Evolutionary conservation across 2,888 invertebrate species (phyloP).

Genomic region (Pemphredon lugubris): DNA sequence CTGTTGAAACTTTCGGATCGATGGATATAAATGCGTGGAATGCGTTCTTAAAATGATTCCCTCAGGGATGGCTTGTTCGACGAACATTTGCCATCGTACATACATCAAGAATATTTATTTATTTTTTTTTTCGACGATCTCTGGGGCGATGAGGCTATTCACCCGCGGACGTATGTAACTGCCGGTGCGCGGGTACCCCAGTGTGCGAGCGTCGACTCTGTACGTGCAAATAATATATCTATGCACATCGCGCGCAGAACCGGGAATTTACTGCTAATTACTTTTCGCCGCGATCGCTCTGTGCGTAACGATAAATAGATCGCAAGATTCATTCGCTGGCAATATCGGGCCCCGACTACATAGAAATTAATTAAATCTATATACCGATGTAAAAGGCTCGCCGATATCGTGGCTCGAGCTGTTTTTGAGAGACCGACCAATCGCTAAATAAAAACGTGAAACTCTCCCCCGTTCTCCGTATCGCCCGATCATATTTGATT

Average conservation of each 20-base stretch:
- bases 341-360: conserved; percentile 25
- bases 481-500: conserved; percentile 53
- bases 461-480: conserved; percentile 22
- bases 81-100: conserved; percentile 36
- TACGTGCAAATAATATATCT: conserved; percentile 9
- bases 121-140: conserved; percentile 46
- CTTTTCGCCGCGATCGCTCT: conserved; percentile 28
- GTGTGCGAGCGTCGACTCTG: not conserved
- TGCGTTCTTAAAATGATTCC: conserved; percentile 46
- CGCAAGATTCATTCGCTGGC: conserved; percentile 15
- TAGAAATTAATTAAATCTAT: conserved; percentile 55
- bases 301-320: conserved; percentile 30
- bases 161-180: conserved; percentile 10
- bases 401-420: too few species aligned
- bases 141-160: not conserved
- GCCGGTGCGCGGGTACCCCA: too few species aligned
- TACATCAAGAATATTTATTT: conserved; percentile 50
- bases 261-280: conserved; percentile 64
- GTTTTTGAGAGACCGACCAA: too few species aligned
- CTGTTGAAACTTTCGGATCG: too few species aligned
- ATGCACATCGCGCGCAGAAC: conserved; percentile 13
- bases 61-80: conserved; percentile 31
- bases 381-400: too few species aligned
- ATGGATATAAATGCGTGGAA: not conserved
- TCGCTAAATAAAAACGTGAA: too few species aligned